These are phyloP conservation scores for Sylvilagus bachmani DNA, from an alignment of 2,113 vertebrate genomes.

Conservation along the genomic window DNA sequence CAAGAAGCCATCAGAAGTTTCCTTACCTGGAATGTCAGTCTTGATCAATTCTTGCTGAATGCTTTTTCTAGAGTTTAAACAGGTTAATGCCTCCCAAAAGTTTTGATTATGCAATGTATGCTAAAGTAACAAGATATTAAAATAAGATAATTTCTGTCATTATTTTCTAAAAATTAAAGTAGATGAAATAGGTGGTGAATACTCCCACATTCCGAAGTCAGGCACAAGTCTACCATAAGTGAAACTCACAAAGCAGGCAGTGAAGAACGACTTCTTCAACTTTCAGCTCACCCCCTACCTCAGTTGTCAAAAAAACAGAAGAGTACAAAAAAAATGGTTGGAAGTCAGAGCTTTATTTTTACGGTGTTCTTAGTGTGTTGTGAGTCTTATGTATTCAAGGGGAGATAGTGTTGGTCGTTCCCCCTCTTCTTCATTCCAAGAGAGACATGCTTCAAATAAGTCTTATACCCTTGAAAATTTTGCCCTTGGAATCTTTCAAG, in stretches of 20 bases:
- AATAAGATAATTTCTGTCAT: neutral
- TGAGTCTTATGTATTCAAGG: neutral
- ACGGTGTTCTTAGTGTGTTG: neutral
- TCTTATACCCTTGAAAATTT: neutral
- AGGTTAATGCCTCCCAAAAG: neutral
- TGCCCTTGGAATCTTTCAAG: neutral
- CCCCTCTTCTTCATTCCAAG: neutral
- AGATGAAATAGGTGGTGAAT: neutral
- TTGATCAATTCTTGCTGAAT: neutral
- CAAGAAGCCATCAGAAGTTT: neutral
- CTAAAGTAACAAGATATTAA: neutral
- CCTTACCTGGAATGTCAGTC: neutral
- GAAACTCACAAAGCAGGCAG: neutral
- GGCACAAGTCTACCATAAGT: neutral
- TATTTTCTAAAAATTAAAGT: neutral
- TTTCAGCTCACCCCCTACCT: neutral
- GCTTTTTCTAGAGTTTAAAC: constrained; percentile 5
- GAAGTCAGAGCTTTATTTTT: neutral
- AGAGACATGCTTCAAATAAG: neutral
- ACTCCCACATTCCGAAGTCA: neutral
- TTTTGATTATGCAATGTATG: neutral
- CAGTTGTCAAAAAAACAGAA: neutral
- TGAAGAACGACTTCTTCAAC: neutral
- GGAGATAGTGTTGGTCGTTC: neutral
- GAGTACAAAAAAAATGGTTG: neutral